Percentiles rank a stretch among this genome's conserved stretches.
These are phyloP conservation scores for Gymnoscopelus microlampas DNA, from an alignment of 2,797 vertebrate genomes.

Conservation along the genomic window DNA sequence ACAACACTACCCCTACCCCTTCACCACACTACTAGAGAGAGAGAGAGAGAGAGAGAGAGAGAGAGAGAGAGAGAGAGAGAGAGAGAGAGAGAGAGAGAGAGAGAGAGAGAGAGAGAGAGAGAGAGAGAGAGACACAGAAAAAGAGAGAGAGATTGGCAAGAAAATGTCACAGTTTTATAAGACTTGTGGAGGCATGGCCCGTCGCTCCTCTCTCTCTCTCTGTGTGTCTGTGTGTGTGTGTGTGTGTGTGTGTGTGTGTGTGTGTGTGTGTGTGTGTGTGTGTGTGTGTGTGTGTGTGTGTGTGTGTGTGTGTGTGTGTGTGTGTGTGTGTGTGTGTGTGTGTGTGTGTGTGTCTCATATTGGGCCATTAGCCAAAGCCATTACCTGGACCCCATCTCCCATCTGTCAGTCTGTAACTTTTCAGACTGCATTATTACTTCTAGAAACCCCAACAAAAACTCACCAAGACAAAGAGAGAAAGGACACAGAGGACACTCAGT, in stretches of 20 bases:
- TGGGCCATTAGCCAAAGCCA: constrained; percentile 43
- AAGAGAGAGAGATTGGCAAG: constrained; percentile 24
- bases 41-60: neutral
- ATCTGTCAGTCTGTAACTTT: constrained; percentile 50
- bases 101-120: neutral
- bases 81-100: constrained; percentile 20
- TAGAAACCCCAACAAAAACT: constrained; percentile 39
- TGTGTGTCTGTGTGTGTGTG: neutral
- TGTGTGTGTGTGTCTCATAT: constrained; percentile 32
- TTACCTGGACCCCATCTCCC: constrained; percentile 37
- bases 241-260: constrained; percentile 14
- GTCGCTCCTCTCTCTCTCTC: neutral
- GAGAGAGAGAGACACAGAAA: neutral
- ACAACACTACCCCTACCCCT: constrained; percentile 33
- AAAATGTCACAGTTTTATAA: constrained; percentile 65
- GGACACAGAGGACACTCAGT: neutral
- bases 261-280: constrained; percentile 27
- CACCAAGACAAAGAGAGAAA: neutral
- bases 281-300: constrained; percentile 16
- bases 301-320: neutral
- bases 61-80: neutral
- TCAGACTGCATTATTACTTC: constrained; percentile 27
- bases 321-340: constrained; percentile 5
- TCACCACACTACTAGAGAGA: neutral
- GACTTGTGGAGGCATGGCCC: constrained; percentile 8